Evolutionary conservation across 2,888 invertebrate species (phyloP), one percentile per base, ranked within the genome.

Genomic region (Selenia dentaria): DNA sequence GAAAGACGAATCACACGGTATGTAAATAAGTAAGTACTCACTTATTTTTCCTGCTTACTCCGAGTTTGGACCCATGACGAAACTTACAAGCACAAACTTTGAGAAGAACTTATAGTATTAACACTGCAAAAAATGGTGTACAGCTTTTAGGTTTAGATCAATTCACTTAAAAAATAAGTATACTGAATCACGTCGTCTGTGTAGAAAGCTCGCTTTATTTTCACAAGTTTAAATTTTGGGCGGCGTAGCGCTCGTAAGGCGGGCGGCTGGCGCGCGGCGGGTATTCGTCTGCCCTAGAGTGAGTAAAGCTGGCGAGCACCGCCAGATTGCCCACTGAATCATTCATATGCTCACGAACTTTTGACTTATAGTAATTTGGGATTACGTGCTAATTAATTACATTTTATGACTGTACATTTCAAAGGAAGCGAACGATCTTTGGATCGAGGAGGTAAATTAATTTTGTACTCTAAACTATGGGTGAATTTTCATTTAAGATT

Each of bases 261-360:
- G 68, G 51, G 64, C 67, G 65, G 51, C 47, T 59, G 52, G 44
- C 57, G 34, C 67, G 67, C 63, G 54, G 47, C 54, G 48, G 47
- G 51, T 49, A 34, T 27, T 36, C 51, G 39, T 64, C 65, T 67
- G 64, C 51, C 39, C 53, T 49, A 31, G n/a, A 35, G 11, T 26
- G 16, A 32, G 27, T 20, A 16, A 46, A 22, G 33, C 37, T 36
- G 50, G 48, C 57, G 50, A 45, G 48, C 46, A 42, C 31, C 27
- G 45, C 32, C 51, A 57, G 54, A 57, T 36, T 41, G 55, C 58
- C 45, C 32, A 37, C 53, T 45, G 40, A 45, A 44, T 55, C 11
- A 42, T 52, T 40, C 37, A 52, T 50, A 53, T 40, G 32, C 40
- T 13, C 29, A 37, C 26, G 27, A 39, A 27, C 42, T 42, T 35